These are phyloP conservation scores for Telmatochromis brachygnathus DNA, from an alignment of 2,113 vertebrate genomes.

Conservation along the genomic window DNA sequence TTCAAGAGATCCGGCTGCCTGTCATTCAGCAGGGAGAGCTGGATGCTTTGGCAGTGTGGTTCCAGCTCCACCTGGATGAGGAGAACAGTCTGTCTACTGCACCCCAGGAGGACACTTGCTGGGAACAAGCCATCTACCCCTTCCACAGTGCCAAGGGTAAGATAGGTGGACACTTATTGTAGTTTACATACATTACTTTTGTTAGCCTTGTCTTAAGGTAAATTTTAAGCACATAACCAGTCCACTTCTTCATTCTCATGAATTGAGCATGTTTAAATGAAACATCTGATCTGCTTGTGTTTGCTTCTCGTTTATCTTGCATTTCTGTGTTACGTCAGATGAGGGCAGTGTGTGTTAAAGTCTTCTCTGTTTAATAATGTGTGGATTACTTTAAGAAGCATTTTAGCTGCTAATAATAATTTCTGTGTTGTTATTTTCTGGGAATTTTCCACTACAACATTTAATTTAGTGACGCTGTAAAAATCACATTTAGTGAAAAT, in stretches of 20 bases:
- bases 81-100: slow-evolving; percentile 85
- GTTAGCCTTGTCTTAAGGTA: neutral
- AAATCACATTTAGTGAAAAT: neutral
- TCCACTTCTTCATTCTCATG: neutral
- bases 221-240: neutral
- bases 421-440: neutral
- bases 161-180: neutral
- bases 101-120: slow-evolving; percentile 90
- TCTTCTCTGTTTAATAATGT: neutral
- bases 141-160: slow-evolving; percentile 78
- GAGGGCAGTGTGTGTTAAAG: slow-evolving; percentile 17
- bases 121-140: slow-evolving; percentile 97
- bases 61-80: slow-evolving; percentile 90
- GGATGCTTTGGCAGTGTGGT: slow-evolving; percentile 92
- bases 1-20: slow-evolving; percentile 67
- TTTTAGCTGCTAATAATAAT: neutral
- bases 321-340: slow-evolving; percentile 19
- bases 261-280: neutral
- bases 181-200: neutral
- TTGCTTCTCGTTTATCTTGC: neutral
- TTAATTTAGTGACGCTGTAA: neutral
- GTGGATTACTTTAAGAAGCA: neutral
- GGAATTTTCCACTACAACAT: neutral
- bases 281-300: neutral
- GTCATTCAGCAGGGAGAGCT: slow-evolving; percentile 76